Evolutionary conservation across 2,888 invertebrate species (phyloP), one percentile per base, ranked within the genome.

Genomic region (Athripsodes cinereus): DNA sequence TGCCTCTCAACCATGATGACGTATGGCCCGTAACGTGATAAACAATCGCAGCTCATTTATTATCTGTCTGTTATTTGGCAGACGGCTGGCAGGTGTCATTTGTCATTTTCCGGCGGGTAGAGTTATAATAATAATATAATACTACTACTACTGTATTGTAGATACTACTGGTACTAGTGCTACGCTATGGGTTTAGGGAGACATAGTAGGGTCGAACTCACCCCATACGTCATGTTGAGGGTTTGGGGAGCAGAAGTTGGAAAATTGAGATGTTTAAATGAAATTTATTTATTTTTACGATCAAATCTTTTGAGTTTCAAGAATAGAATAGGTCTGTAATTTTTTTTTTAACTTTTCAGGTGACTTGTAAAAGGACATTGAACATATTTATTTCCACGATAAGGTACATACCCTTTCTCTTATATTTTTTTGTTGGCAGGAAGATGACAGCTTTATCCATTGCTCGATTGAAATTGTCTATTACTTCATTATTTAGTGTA

Each of bases 51-150:
- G 78, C 80, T 80, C 81, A 81, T 81, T 82, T 82, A 82, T 82
- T 82, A 82, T 81, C 78, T 79, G 79, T 77, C 78, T 77, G 79
- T 79, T 81, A 81, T 82, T 81, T 80, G 82, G 81, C 81, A 81
- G 80, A 81, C 81, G 81, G 77, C 77, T 79, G 81, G 81, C 82
- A 82, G 82, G 81, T 81, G 82, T 81, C 82, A 81, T 83, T 83
- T 83, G 82, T 83, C 82, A 83, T 81, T 77, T 76, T 76, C 72
- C 74, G 77, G 74, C 75, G 74, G 80, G 40, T 26, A 26, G 5
- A 26, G 26, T 26, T 26, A 26, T 26, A 26, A 26, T 26, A 26
- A n/a, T n/a, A n/a, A 11, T 31, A 31, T 11, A 31, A 31, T 31
- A 6, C 31, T 11, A 31, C 31, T 16, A 26, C 5, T 40, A 40